phyloP scores from a whole-genome alignment of 2,888 invertebrate species.

The Bursaphelenchus okinawaensis region DNA sequence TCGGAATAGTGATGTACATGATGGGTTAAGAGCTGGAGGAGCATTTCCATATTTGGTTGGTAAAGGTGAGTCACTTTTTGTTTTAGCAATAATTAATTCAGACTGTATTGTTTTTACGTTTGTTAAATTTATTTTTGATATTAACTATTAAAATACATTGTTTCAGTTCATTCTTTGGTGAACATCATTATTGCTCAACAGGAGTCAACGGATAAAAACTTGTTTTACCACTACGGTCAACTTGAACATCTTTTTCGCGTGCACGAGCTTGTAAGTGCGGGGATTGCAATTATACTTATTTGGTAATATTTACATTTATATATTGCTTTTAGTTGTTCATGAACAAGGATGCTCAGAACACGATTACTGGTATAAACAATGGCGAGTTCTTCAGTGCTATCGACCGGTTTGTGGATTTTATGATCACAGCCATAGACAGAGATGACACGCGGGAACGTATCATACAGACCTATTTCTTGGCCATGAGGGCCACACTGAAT shows the following conservation, averaged over 20 bases:
- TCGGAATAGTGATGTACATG: slow-evolving; percentile 36
- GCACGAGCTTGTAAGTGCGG: slow-evolving; percentile 36
- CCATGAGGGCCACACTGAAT: not conserved
- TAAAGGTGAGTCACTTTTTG: slow-evolving; percentile 33
- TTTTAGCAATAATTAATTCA: too few species aligned
- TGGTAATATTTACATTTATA: not conserved
- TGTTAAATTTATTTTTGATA: too few species aligned
- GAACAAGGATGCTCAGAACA: not conserved
- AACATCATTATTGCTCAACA: not conserved
- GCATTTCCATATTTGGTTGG: slow-evolving; percentile 44
- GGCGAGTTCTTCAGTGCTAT: not conserved
- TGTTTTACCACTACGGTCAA: slow-evolving; percentile 20
- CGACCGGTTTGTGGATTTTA: not conserved
- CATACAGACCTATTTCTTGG: not conserved
- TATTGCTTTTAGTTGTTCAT: not conserved
- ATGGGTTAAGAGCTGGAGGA: slow-evolving; percentile 43
- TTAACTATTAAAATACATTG: not conserved
- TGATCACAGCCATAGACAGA: not conserved
- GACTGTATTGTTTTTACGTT: too few species aligned
- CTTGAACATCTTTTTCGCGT: slow-evolving; percentile 47
- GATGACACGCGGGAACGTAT: not conserved
- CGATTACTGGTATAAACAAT: not conserved
- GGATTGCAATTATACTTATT: not conserved
- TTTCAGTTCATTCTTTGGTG: slow-evolving; percentile 31
- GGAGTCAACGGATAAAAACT: slow-evolving; percentile 7